phyloP scores from a whole-genome alignment of 1,140 invertebrate species.

The Antheraea mylitta region DNA sequence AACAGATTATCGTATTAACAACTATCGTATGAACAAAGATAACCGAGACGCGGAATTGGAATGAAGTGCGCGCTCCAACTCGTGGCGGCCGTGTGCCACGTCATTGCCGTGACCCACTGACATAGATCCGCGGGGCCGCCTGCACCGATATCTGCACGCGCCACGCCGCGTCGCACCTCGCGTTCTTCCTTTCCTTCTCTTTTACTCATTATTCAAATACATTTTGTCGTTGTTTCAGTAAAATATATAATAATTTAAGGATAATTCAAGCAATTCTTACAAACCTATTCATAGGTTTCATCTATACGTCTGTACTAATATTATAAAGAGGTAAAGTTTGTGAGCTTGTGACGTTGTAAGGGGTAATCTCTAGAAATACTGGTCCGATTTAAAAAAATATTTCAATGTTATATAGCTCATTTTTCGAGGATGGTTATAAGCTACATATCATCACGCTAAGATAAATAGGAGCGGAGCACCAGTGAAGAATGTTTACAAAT shows the following conservation, averaged over 20 bases:
- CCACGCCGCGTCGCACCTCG: slow-evolving; percentile 68
- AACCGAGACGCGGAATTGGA: slow-evolving; percentile 75
- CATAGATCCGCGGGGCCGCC: slow-evolving; percentile 75
- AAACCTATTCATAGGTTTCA: background rate
- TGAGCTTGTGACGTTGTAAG: no score
- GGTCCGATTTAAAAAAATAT: no score
- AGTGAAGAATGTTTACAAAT: no score
- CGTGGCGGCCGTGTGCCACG: slow-evolving; percentile 71
- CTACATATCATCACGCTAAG: no score
- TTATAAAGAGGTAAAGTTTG: no score
- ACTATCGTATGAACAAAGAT: slow-evolving; percentile 56
- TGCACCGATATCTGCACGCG: slow-evolving; percentile 76
- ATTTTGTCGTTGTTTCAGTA: background rate
- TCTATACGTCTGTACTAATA: no score
- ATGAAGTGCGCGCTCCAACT: slow-evolving; percentile 70
- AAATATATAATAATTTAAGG: no score
- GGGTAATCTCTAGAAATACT: no score
- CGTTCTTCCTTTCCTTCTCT: slow-evolving; percentile 20
- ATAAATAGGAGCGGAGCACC: no score
- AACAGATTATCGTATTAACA: slow-evolving; percentile 41
- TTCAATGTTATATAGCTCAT: no score
- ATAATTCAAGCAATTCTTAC: no score
- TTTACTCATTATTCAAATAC: slow-evolving; percentile 27
- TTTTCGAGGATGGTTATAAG: no score
- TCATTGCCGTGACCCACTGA: slow-evolving; percentile 78